Percentiles rank a stretch among this genome's conserved stretches.
These are phyloP conservation scores for Atta colombica DNA, from an alignment of 1,140 invertebrate genomes.

Conservation along the genomic window DNA sequence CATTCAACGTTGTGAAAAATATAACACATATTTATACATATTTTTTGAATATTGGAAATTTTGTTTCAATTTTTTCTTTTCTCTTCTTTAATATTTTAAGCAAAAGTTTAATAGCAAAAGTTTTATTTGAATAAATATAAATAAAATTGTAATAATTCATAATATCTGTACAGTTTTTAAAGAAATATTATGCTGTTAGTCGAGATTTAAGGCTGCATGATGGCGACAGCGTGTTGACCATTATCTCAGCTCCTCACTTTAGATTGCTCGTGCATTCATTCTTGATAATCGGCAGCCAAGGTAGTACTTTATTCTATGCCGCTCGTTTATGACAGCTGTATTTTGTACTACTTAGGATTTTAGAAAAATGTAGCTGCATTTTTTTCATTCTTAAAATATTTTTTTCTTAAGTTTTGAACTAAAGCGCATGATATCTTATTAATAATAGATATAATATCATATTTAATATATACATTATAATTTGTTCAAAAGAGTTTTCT, in stretches of 20 bases:
- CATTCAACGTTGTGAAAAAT: not conserved
- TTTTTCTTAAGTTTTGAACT: not conserved
- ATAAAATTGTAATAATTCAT: not conserved
- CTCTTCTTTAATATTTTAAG: not conserved
- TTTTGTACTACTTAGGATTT: slow-evolving; percentile 37
- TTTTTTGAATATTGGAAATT: not conserved
- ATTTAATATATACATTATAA: not conserved
- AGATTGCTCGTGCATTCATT: slow-evolving; percentile 36
- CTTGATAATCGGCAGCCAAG: slow-evolving; percentile 35
- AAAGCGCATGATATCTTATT: not conserved
- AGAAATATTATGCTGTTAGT: slow-evolving; percentile 2
- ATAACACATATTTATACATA: not conserved
- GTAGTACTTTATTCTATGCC: slow-evolving; percentile 30
- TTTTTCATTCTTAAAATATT: slow-evolving; percentile 35
- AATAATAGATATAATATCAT: not conserved
- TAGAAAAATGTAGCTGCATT: not conserved
- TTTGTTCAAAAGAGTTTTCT: not conserved
- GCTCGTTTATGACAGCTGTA: slow-evolving; percentile 35
- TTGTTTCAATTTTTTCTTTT: not conserved
- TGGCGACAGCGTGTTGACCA: slow-evolving; percentile 20
- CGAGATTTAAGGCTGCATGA: slow-evolving; percentile 5
- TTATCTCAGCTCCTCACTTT: slow-evolving; percentile 51
- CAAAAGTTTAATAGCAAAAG: not conserved
- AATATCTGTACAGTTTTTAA: not conserved
- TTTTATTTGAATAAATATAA: not conserved